Conservation (phyloP, 2,888 invertebrate genomes). For the Ptycholaimellus sp. region DNA sequence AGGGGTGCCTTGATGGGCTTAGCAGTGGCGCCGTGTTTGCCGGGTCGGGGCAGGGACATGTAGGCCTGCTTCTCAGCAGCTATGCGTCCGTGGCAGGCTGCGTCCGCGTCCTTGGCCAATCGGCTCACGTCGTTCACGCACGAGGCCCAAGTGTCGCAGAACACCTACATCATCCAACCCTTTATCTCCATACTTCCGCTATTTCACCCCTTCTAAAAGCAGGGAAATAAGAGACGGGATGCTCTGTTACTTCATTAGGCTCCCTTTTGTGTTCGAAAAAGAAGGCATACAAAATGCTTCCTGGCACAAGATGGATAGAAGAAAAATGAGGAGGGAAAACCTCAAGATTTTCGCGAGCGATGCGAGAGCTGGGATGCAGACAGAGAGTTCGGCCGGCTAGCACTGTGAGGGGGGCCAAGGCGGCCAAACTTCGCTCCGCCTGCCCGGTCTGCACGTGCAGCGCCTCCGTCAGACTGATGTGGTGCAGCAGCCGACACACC, state of each 20-base stretch:
- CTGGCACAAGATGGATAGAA: background rate
- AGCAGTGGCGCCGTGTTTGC: background rate
- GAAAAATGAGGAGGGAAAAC: slow-evolving; percentile 27
- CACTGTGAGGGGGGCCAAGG: slow-evolving; percentile 79
- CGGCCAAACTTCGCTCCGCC: slow-evolving; percentile 73
- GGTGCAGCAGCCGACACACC: slow-evolving; percentile 83
- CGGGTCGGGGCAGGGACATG: slow-evolving; percentile 68
- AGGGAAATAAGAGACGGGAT: too few species aligned
- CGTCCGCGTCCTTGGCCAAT: slow-evolving; percentile 26
- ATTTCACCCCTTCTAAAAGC: too few species aligned
- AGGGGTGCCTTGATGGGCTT: background rate
- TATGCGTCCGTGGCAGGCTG: slow-evolving; percentile 20
- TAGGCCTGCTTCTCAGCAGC: slow-evolving; percentile 49
- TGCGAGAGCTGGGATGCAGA: slow-evolving; percentile 69
- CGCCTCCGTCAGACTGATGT: slow-evolving; percentile 76
- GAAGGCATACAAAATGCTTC: background rate
- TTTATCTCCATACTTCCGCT: too few species aligned
- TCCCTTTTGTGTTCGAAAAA: background rate
- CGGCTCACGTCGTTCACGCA: slow-evolving; percentile 53
- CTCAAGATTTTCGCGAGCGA: slow-evolving; percentile 85
- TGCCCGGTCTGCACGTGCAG: slow-evolving; percentile 85
- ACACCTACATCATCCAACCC: too few species aligned
- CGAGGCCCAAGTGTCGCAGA: slow-evolving; percentile 38
- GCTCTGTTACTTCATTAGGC: too few species aligned
- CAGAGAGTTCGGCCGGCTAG: slow-evolving; percentile 75